A percentile compares a stretch with the other conserved stretches of the same genome.
Conservation (phyloP, 2,797 vertebrate species). For the Catharus ustulatus region DNA sequence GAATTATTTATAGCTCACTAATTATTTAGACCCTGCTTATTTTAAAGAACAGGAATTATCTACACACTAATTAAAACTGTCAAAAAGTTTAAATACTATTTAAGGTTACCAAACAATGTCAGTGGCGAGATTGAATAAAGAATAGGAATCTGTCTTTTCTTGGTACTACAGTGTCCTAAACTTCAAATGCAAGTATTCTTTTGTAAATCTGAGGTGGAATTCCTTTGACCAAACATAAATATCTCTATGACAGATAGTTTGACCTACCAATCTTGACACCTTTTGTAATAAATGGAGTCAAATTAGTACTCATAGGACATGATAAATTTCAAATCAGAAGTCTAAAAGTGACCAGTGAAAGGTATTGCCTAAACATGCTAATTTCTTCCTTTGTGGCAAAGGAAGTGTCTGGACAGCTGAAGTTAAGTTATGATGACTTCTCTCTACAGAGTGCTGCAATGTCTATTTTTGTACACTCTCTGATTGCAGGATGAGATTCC, state of each 20-base stretch:
- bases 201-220: background rate
- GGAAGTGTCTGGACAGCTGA: background rate
- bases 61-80: conserved; percentile 5
- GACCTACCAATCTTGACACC: background rate
- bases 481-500: background rate
- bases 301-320: background rate
- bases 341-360: background rate
- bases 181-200: background rate
- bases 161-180: background rate
- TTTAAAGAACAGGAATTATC: conserved; percentile 21
- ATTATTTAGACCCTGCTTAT: conserved; percentile 24
- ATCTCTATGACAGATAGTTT: background rate
- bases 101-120: background rate
- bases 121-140: background rate
- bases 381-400: background rate
- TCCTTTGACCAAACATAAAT: background rate
- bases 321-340: background rate
- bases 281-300: background rate
- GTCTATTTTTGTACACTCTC: background rate
- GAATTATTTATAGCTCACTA: conserved; percentile 15
- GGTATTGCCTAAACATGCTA: background rate
- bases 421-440: background rate
- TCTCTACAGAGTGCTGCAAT: background rate
- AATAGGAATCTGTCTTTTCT: background rate
- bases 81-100: background rate